A percentile compares a stretch with the other conserved stretches of the same genome.
phyloP scores from a whole-genome alignment of 2,797 vertebrate genomes.

The Vespertilio murinus region DNA sequence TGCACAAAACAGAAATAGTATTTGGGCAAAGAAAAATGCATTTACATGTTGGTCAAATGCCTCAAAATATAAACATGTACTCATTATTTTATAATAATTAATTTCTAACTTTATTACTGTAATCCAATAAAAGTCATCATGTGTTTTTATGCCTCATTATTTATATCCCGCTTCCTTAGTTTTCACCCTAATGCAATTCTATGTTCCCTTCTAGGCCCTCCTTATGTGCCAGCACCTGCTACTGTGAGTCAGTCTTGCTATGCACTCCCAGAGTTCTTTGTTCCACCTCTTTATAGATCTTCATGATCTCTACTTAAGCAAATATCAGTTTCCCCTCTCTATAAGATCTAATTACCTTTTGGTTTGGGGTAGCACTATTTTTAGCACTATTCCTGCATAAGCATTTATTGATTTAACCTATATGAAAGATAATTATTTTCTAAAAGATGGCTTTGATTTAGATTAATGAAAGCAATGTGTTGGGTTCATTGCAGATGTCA shows the following conservation, averaged over 20 bases:
- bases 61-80: background rate
- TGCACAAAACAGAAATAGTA: background rate
- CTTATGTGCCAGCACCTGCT: background rate
- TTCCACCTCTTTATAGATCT: background rate
- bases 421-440: background rate
- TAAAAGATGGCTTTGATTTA: background rate
- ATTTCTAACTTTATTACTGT: background rate
- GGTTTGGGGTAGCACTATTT: background rate
- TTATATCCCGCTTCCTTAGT: background rate
- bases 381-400: background rate
- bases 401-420: background rate
- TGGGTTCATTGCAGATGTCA: background rate
- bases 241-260: no score
- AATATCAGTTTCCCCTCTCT: background rate
- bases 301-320: background rate
- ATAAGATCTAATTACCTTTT: background rate
- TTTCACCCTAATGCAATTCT: background rate
- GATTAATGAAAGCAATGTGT: background rate
- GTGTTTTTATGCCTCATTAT: background rate
- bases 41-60: background rate
- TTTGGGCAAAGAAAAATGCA: background rate
- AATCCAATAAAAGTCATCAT: background rate
- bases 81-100: constrained; percentile 5
- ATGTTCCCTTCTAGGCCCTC: accelerated
- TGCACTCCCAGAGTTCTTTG: background rate